Evolutionary conservation across 2,888 invertebrate genomes (phyloP).

Genomic region (Hirtodrosophila confusa): DNA sequence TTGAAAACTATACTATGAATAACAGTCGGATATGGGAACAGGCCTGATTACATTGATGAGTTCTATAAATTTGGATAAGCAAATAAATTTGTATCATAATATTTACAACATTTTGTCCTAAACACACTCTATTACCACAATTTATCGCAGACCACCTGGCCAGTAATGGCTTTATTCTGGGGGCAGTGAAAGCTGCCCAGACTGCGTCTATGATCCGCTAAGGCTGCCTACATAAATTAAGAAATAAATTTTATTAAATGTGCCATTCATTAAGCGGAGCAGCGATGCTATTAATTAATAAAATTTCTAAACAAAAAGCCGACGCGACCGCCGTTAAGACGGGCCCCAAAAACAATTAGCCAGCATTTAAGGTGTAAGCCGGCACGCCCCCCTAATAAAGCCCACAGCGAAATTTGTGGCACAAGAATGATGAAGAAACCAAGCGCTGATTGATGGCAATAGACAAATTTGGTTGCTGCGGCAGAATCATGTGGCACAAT

Average conservation of each 20-base stretch:
- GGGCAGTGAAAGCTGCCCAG: constrained; percentile 59
- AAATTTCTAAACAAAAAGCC: constrained; percentile 56
- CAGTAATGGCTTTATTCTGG: constrained; percentile 19
- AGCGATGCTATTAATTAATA: constrained; percentile 68
- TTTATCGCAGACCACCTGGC: constrained; percentile 19
- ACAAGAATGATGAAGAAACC: constrained; percentile 47
- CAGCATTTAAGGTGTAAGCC: constrained; percentile 68
- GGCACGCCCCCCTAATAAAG: constrained; percentile 56
- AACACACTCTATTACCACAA: too few species aligned
- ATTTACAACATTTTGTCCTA: too few species aligned
- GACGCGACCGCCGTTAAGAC: constrained; percentile 49
- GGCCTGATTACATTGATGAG: too few species aligned
- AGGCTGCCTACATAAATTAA: constrained; percentile 54
- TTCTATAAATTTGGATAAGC: too few species aligned
- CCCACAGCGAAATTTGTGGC: constrained; percentile 31
- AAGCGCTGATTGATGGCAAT: constrained; percentile 67
- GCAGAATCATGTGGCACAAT: constrained; percentile 29
- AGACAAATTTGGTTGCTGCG: constrained; percentile 40
- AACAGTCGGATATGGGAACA: too few species aligned
- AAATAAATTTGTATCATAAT: too few species aligned
- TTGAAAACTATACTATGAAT: too few species aligned
- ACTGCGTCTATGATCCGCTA: constrained; percentile 41
- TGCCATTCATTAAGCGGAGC: constrained; percentile 62
- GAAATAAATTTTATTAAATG: constrained; percentile 69
- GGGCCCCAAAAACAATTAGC: constrained; percentile 65